Percentiles rank a stretch among this genome's conserved stretches.
Conservation (phyloP, 2,797 vertebrate species). For the Chrysocyon brachyurus region DNA sequence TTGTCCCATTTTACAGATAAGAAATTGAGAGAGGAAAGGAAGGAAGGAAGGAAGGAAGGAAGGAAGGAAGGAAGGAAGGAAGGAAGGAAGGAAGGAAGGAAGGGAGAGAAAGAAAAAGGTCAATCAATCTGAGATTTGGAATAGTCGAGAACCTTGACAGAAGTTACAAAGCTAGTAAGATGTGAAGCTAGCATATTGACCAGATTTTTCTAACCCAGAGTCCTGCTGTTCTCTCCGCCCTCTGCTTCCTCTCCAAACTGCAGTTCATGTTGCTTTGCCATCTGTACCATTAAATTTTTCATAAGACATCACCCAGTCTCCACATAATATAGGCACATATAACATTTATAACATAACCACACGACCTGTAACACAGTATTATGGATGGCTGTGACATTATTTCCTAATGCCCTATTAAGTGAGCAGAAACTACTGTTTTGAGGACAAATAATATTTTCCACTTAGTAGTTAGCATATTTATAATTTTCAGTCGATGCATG, state of each 20-base stretch:
- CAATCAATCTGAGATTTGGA: background rate
- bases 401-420: slow-evolving; percentile 60
- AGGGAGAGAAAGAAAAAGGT: background rate
- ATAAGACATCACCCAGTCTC: background rate
- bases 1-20: background rate
- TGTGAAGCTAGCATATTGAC: background rate
- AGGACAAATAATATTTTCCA: slow-evolving; percentile 52
- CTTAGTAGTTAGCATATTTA: slow-evolving; percentile 56
- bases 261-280: background rate
- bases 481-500: slow-evolving; percentile 69
- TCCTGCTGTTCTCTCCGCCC: background rate
- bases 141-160: background rate
- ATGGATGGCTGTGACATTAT: slow-evolving; percentile 34
- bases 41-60: background rate
- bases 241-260: background rate
- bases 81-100: background rate
- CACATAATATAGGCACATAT: background rate
- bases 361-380: background rate
- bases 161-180: background rate
- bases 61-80: background rate
- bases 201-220: background rate
- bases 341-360: background rate
- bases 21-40: background rate
- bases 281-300: background rate
- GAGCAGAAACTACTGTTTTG: slow-evolving; percentile 55